Evolutionary conservation across 2,888 invertebrate genomes (phyloP).

Genomic region (Hydropsyche betteni): DNA sequence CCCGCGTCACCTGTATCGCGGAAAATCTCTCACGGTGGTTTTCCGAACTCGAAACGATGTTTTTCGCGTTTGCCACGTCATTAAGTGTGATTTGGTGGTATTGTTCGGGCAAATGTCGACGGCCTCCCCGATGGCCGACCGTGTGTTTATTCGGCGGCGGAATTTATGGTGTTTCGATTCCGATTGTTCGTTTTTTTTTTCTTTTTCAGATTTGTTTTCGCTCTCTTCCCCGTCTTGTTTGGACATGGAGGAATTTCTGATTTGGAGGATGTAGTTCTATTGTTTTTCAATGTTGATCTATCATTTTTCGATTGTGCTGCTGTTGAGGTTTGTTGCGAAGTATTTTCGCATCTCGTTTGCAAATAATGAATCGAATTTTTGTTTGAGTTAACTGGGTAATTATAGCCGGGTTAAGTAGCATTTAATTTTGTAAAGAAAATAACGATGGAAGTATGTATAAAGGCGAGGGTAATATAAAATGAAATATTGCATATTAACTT

Average conservation of each 20-base stretch:
- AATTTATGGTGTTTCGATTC: slow-evolving; percentile 22
- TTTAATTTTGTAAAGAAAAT: neutral
- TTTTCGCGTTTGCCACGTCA: slow-evolving; percentile 34
- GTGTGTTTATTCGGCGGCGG: neutral
- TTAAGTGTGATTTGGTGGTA: slow-evolving; percentile 19
- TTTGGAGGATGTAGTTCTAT: no score
- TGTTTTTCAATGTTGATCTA: neutral
- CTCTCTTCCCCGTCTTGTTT: no score
- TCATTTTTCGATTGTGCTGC: neutral
- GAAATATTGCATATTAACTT: slow-evolving; percentile 24
- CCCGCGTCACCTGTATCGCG: slow-evolving; percentile 30
- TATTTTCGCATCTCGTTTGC: slow-evolving; percentile 2
- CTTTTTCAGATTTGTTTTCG: no score
- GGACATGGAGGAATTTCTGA: no score
- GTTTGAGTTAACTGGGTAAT: neutral
- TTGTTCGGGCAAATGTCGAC: slow-evolving; percentile 21
- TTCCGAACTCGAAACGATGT: slow-evolving; percentile 7
- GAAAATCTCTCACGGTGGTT: slow-evolving; percentile 17
- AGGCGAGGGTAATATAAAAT: slow-evolving; percentile 2
- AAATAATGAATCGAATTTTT: slow-evolving; percentile 7
- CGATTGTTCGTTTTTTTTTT: no score
- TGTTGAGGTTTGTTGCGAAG: neutral
- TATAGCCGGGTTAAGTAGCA: neutral
- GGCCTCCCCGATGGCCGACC: neutral
- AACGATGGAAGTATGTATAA: neutral